Conservation (phyloP, 2,797 vertebrate species). For the Sebastes itinus region DNA sequence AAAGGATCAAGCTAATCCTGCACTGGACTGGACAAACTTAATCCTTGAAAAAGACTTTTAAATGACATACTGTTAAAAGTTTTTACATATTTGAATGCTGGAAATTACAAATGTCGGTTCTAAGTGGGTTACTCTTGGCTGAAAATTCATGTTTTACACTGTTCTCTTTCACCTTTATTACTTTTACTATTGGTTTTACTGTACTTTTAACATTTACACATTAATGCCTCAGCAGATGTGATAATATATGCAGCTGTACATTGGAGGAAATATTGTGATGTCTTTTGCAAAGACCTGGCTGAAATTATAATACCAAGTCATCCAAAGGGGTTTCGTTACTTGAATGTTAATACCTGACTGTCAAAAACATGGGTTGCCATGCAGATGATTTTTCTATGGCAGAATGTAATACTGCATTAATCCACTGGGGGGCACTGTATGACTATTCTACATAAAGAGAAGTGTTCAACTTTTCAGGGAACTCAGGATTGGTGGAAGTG, state of each 20-base stretch:
- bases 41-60: conserved; percentile 25
- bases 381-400: background rate
- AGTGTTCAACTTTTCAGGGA: background rate
- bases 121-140: conserved; percentile 2
- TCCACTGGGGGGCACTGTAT: conserved; percentile 52
- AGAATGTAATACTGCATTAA: conserved; percentile 26
- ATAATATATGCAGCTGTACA: conserved; percentile 56
- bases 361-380: background rate
- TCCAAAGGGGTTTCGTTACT: background rate
- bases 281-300: conserved; percentile 42
- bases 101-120: conserved; percentile 28
- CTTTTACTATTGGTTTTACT: conserved; percentile 8
- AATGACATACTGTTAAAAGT: background rate
- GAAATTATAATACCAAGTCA: conserved; percentile 3
- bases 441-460: background rate
- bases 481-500: background rate
- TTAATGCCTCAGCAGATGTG: conserved; percentile 17
- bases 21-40: background rate
- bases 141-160: conserved; percentile 25
- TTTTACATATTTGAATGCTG: conserved; percentile 43
- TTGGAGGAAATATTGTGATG: conserved; percentile 45
- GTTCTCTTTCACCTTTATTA: conserved; percentile 15
- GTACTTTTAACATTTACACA: conserved; percentile 21
- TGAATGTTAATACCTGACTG: conserved; percentile 21
- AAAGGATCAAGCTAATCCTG: background rate